Conservation (phyloP, 2,888 invertebrate species). For the Papilio demoleus region DNA sequence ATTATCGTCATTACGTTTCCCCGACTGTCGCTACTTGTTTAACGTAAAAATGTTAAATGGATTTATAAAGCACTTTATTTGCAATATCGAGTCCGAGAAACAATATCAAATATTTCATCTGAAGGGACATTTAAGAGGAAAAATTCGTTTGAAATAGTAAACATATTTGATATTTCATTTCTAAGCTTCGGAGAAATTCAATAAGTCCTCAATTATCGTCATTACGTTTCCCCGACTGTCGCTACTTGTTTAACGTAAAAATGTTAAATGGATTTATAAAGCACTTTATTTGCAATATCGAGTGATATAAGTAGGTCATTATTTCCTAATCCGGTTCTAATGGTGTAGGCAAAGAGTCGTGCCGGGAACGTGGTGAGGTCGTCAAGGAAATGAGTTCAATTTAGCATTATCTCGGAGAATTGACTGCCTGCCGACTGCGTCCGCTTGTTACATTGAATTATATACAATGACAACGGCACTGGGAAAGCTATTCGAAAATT, state of each 20-base stretch:
- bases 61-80: too few species aligned
- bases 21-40: too few species aligned
- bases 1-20: too few species aligned
- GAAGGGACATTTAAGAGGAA: too few species aligned
- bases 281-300: conserved; percentile 34
- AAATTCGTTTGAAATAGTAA: not conserved
- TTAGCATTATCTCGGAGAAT: conserved; percentile 73
- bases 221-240: conserved; percentile 24
- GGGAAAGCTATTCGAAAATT: conserved; percentile 52
- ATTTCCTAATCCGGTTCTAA: conserved; percentile 64
- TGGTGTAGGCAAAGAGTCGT: conserved; percentile 62
- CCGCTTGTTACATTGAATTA: conserved; percentile 60
- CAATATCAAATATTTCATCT: too few species aligned
- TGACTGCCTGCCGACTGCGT: conserved; percentile 57
- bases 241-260: conserved; percentile 26
- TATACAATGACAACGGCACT: conserved; percentile 63
- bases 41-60: too few species aligned
- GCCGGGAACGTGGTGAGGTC: conserved; percentile 55
- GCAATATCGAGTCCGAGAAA: too few species aligned
- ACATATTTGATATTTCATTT: conserved; percentile 16
- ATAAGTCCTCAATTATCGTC: conserved; percentile 24
- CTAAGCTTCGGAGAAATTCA: conserved; percentile 1
- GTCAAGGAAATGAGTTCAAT: conserved; percentile 76
- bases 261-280: conserved; percentile 37
- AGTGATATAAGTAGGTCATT: conserved; percentile 56